Evolutionary conservation across 2,797 vertebrate genomes (phyloP).

Genomic region (Pseudochirops cupreus): DNA sequence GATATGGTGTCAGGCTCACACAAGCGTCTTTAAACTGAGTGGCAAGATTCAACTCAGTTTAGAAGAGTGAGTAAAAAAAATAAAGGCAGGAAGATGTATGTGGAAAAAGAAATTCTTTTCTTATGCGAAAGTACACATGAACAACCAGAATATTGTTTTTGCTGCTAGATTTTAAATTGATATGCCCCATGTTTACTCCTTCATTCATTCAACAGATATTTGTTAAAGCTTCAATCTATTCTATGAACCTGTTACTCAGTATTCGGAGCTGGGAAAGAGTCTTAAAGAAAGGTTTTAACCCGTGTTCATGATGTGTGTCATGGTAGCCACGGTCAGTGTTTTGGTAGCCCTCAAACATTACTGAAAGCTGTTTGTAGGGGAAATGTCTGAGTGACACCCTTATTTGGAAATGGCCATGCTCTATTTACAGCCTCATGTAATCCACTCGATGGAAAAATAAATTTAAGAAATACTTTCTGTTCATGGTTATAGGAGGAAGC

Average conservation of each 20-base stretch:
- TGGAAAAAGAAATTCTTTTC: conserved; percentile 47
- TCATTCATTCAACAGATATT: neutral
- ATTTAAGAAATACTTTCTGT: conserved; percentile 48
- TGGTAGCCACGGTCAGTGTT: neutral
- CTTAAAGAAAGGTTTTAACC: neutral
- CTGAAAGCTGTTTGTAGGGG: neutral
- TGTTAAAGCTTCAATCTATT: neutral
- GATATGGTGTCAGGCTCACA: conserved; percentile 43
- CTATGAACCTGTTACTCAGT: neutral
- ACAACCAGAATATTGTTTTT: neutral
- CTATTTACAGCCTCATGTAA: neutral
- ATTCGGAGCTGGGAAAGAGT: neutral
- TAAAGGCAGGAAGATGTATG: neutral
- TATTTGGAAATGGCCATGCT: neutral
- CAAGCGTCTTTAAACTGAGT: conserved; percentile 67
- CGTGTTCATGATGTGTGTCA: accelerated
- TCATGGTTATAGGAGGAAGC: conserved; percentile 89
- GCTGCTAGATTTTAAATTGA: neutral
- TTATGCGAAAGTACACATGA: neutral
- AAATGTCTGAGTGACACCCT: neutral
- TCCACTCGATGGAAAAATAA: conserved; percentile 43
- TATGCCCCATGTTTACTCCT: neutral
- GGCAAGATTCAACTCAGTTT: conserved; percentile 62
- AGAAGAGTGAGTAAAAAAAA: neutral
- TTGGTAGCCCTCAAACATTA: neutral